A percentile compares a stretch with the other conserved stretches of the same genome.
Conservation (phyloP, 2,797 vertebrate species). For the Crocodylus rhombifer region DNA sequence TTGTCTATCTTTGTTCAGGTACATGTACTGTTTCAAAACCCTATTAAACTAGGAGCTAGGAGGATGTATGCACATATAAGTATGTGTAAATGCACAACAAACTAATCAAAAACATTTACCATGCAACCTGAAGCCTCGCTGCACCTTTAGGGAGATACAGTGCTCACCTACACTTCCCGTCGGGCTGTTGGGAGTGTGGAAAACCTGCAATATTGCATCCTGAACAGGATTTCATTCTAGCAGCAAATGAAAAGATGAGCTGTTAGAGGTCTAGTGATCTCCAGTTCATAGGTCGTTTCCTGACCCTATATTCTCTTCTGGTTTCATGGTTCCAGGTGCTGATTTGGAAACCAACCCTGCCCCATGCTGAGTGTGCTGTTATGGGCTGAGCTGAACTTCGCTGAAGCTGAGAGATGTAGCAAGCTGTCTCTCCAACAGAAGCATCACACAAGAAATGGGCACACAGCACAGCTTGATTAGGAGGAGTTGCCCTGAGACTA, state of each 20-base stretch:
- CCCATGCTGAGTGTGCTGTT: too few relatives aligned
- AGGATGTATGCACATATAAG: not conserved
- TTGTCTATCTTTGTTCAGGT: not conserved
- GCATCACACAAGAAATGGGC: not conserved
- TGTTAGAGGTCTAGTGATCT: not conserved
- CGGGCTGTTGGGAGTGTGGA: not conserved
- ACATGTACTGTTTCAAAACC: fast-evolving
- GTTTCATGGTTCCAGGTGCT: too few relatives aligned
- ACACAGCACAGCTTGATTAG: not conserved
- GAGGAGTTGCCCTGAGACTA: not conserved
- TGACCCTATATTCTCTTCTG: too few relatives aligned
- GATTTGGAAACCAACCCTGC: too few relatives aligned
- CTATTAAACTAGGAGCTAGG: not conserved
- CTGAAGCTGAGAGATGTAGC: not conserved
- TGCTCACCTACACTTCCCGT: too few relatives aligned
- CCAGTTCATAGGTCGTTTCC: too few relatives aligned
- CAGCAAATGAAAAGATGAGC: not conserved
- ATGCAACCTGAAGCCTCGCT: not conserved
- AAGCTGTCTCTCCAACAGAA: not conserved
- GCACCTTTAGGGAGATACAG: not conserved
- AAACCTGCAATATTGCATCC: not conserved
- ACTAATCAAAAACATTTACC: not conserved
- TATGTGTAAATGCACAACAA: fast-evolving
- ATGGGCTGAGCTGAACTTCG: not conserved
- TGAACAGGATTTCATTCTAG: not conserved